These are phyloP conservation scores for Nothoprocta perdicaria DNA, from an alignment of 2,113 vertebrate genomes.

Conservation along the genomic window DNA sequence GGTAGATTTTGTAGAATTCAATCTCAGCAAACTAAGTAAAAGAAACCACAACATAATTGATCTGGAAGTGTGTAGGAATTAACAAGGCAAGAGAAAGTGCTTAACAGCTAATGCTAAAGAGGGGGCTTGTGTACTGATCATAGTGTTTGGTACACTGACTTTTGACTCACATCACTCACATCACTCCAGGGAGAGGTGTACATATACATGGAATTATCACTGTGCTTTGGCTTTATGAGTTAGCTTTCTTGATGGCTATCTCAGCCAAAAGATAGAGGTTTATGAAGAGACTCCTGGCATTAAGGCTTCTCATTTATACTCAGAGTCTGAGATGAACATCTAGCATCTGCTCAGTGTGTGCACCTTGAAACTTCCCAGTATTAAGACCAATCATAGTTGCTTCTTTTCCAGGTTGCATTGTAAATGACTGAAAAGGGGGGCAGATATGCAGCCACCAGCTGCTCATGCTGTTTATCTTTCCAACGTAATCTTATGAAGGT, in stretches of 20 bases:
- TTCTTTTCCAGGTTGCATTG: background rate
- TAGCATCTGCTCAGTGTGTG: background rate
- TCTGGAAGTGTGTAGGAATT: background rate
- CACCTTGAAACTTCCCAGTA: background rate
- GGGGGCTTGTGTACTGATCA: background rate
- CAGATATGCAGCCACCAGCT: background rate
- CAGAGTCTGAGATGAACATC: background rate
- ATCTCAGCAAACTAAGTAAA: background rate
- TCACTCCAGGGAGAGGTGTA: background rate
- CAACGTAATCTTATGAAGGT: rapidly evolving
- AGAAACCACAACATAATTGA: background rate
- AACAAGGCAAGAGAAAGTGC: background rate
- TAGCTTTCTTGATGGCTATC: rapidly evolving
- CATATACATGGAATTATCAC: background rate
- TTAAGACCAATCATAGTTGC: background rate
- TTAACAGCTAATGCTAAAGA: background rate
- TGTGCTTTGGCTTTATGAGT: background rate
- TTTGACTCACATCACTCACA: background rate
- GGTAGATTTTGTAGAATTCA: background rate
- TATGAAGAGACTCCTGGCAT: rapidly evolving
- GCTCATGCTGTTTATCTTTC: background rate
- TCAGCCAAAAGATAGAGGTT: background rate
- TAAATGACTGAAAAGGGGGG: background rate
- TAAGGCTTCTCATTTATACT: background rate
- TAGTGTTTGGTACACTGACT: background rate